These are phyloP conservation scores for Brenthis hecate DNA, from an alignment of 2,888 invertebrate genomes.

Conservation along the genomic window DNA sequence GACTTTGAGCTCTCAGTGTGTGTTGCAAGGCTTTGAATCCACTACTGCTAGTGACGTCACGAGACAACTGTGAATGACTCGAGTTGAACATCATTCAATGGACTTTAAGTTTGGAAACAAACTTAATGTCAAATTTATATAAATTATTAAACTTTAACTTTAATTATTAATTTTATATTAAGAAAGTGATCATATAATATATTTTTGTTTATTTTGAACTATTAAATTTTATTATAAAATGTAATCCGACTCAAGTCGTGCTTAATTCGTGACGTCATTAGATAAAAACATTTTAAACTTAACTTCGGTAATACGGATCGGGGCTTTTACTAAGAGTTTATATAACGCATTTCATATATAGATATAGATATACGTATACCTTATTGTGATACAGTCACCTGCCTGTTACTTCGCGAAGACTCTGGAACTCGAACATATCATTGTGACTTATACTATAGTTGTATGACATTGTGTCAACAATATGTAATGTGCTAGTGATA, in stretches of 20 bases:
- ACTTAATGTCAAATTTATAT: too few relatives aligned
- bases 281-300: constrained; percentile 24
- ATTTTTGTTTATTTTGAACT: not conserved
- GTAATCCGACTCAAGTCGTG: not conserved
- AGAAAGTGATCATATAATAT: not conserved
- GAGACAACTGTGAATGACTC: constrained; percentile 1
- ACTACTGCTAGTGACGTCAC: constrained; percentile 9
- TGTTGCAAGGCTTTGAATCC: constrained; percentile 17
- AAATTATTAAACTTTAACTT: not conserved
- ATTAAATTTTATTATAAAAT: not conserved
- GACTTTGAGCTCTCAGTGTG: constrained; percentile 12
- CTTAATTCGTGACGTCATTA: constrained; percentile 4
- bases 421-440: constrained; percentile 46
- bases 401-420: constrained; percentile 46
- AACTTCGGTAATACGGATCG: constrained; percentile 28
- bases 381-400: constrained; percentile 44
- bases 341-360: constrained; percentile 38
- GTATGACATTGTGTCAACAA: constrained; percentile 45
- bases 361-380: constrained; percentile 38
- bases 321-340: constrained; percentile 40
- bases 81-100: not conserved
- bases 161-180: not conserved
- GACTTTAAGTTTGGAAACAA: not conserved
- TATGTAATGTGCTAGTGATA: constrained; percentile 40
- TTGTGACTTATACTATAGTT: constrained; percentile 41